phyloP scores from a whole-genome alignment of 2,797 vertebrate species.

The Tapera naevia region DNA sequence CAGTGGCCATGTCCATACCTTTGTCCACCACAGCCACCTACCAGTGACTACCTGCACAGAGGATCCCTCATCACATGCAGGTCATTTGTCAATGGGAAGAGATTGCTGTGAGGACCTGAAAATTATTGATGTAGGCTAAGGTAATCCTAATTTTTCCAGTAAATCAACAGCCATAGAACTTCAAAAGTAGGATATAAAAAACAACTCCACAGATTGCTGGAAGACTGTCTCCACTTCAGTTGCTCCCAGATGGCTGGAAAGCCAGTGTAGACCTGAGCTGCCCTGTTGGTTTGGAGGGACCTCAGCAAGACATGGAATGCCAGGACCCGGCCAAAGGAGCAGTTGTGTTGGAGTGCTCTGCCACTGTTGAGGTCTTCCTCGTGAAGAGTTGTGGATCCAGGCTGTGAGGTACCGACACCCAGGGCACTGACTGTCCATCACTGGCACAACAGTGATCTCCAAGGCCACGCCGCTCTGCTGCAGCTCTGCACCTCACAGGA shows the following conservation, averaged over 20 bases:
- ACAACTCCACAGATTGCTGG: rapidly evolving
- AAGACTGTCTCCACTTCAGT: neutral
- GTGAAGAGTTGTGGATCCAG: neutral
- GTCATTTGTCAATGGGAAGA: neutral
- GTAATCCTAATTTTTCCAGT: neutral
- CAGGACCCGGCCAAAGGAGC: neutral
- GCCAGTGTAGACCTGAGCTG: neutral
- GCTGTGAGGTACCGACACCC: neutral
- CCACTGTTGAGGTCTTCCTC: neutral
- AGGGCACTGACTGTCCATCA: neutral
- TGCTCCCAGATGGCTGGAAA: neutral
- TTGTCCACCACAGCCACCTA: neutral
- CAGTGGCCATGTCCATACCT: too few species aligned
- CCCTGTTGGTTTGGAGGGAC: neutral
- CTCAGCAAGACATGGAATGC: rapidly evolving
- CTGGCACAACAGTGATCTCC: neutral
- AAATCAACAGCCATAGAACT: neutral
- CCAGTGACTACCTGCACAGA: neutral
- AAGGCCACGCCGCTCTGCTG: neutral
- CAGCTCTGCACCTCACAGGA: neutral
- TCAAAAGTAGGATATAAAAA: neutral
- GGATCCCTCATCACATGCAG: neutral
- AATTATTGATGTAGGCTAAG: neutral
- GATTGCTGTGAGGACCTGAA: neutral
- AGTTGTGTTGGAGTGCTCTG: neutral